Conservation (phyloP, 2,888 invertebrate genomes). For the Cantharis flavilabris region DNA sequence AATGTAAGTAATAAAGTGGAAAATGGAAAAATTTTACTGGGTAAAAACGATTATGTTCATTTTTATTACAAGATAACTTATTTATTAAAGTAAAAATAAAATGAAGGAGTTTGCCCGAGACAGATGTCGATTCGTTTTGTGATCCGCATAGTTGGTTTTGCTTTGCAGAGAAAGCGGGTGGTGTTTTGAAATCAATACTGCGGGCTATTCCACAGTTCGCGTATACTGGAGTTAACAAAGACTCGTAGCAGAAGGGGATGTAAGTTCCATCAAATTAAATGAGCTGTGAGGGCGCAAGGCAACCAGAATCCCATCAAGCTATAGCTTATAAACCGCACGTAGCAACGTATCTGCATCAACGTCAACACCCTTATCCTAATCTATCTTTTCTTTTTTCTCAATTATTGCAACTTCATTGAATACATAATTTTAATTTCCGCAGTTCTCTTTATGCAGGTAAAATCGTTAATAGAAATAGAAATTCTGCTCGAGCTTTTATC, state of each 20-base stretch:
- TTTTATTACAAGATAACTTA: neutral
- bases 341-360: conserved; percentile 13
- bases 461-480: neutral
- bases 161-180: conserved; percentile 14
- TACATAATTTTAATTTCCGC: neutral
- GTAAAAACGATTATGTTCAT: neutral
- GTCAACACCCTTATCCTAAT: conserved; percentile 15
- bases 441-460: neutral
- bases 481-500: neutral
- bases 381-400: conserved; percentile 7
- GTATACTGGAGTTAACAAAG: conserved; percentile 31
- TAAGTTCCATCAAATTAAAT: conserved; percentile 36
- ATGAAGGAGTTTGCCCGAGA: neutral
- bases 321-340: conserved; percentile 27
- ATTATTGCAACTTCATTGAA: neutral
- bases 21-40: neutral
- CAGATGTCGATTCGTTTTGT: conserved; percentile 18
- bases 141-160: conserved; percentile 15
- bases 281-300: conserved; percentile 30
- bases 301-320: conserved; percentile 25
- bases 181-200: conserved; percentile 39
- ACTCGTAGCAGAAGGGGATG: conserved; percentile 23
- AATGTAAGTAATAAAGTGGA: neutral
- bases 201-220: conserved; percentile 37
- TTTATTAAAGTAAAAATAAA: neutral